Evolutionary conservation across 2,113 vertebrate genomes (phyloP).

Genomic region (Pan paniscus): DNA sequence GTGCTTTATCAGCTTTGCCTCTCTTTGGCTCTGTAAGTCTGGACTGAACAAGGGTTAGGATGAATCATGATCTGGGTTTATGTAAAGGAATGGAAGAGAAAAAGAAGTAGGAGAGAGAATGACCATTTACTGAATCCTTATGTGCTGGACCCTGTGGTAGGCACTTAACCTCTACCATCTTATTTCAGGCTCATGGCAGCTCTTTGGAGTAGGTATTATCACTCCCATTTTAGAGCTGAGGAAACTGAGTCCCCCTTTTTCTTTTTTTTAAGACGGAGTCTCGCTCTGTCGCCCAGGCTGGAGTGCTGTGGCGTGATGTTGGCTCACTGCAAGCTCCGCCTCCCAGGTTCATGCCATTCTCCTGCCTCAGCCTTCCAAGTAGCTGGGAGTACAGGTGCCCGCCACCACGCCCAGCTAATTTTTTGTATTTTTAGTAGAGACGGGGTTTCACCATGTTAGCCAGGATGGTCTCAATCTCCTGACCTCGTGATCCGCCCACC

Average conservation of each 20-base stretch:
- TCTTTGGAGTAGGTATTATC: neutral
- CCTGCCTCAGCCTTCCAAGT: no score
- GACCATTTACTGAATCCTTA: neutral
- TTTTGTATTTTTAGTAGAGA: no score
- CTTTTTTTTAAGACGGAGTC: no score
- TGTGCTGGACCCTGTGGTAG: neutral
- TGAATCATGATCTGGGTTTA: neutral
- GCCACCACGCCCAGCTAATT: no score
- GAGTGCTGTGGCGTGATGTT: no score
- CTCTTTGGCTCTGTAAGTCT: neutral
- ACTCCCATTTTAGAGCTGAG: neutral
- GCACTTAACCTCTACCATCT: neutral
- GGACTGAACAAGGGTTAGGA: neutral
- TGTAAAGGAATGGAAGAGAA: neutral
- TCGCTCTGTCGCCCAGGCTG: no score
- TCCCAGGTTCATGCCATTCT: no score
- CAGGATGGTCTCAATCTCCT: no score
- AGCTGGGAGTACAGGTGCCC: no score
- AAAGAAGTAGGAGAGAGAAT: neutral
- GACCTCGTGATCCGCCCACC: no score
- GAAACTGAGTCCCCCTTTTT: neutral
- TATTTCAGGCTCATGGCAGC: neutral
- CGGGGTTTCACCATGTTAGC: no score
- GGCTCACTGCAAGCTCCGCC: no score
- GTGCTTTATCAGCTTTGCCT: neutral